phyloP scores from a whole-genome alignment of 2,888 invertebrate genomes.

The Cerastis leucographa region DNA sequence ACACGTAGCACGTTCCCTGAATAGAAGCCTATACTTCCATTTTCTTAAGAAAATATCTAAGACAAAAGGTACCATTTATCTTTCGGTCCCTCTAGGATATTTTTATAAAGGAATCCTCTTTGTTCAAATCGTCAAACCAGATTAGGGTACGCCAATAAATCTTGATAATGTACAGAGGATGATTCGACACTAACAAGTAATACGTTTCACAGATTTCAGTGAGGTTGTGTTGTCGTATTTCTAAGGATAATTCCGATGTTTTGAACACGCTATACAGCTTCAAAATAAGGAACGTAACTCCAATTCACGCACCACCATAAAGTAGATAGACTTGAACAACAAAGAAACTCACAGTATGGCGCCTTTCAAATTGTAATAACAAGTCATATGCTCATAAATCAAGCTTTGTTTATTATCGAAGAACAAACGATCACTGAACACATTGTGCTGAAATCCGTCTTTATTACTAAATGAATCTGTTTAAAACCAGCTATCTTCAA shows the following conservation, averaged over 20 bases:
- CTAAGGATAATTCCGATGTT: neutral
- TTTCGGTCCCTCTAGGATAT: constrained; percentile 33
- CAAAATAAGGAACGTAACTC: neutral
- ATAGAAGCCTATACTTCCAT: constrained; percentile 29
- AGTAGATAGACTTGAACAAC: constrained; percentile 20
- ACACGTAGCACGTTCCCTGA: constrained; percentile 28
- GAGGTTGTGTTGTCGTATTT: neutral
- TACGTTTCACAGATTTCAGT: constrained; percentile 21
- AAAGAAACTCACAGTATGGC: constrained; percentile 35
- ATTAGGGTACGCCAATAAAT: constrained; percentile 53
- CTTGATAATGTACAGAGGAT: constrained; percentile 26
- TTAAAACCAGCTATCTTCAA: neutral
- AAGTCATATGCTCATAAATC: constrained; percentile 19
- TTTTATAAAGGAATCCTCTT: constrained; percentile 50
- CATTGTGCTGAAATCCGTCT: neutral
- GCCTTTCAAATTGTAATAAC: constrained; percentile 41
- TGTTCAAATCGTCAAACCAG: constrained; percentile 47
- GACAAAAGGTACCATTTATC: constrained; percentile 36
- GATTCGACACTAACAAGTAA: constrained; percentile 28
- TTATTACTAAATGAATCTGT: neutral
- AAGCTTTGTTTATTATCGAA: constrained; percentile 7
- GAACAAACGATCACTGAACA: constrained; percentile 23
- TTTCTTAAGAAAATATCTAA: constrained; percentile 36
- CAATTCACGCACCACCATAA: constrained; percentile 2
- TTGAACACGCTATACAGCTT: neutral